Evolutionary conservation across 1,140 invertebrate genomes (phyloP), one percentile per base, ranked within the genome.

Genomic region (Listronotus bonariensis): DNA sequence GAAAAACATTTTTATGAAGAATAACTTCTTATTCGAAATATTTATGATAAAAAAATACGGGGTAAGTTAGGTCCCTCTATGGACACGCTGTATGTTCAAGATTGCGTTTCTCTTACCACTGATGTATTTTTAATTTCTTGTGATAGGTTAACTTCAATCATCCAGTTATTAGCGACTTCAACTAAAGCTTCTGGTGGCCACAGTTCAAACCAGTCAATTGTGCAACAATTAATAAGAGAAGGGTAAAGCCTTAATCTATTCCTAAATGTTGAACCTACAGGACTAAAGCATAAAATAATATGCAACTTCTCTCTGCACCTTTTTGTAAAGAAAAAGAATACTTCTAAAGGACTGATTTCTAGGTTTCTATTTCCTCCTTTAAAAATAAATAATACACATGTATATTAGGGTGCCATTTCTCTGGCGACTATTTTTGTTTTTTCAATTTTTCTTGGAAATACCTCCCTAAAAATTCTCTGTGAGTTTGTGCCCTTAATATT

Each of bases 131-230:
- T 64, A 17, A 64, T 64, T 26, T 64, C 53, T 57, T 89, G 86
- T 0, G 84, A 78, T 7, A 93, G 80, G 75, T 93, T 89, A 0
- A 96, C 86, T 55, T 90, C 86, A 48, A 86, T 84, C 72, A 95
- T 87, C 72, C 88, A 95, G 74, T 87, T 85, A 73, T 90, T 83
- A 32, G 94, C 94, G 14, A 97, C 92, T 84, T 89, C 92, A 80
- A 94, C 89, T n/a, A 97, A 80, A 1, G 94, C 93, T 78, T 96
- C 92, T 79, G 93, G 90, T 0, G 95, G 94, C 95, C 94, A 97
- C 45, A 88, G 89, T 76, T 95, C 88, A 77, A 93, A 97, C 93
- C 93, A 97, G 79, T 97, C 93, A 65, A 97, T 96, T 8, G 94
- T 97, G 76, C 94, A 97, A 76, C 93, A 96, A 77, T 95, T 97